Evolutionary conservation across 2,113 vertebrate species (phyloP), one percentile per base, ranked within the genome.

Genomic region (Pseudonaja textilis): DNA sequence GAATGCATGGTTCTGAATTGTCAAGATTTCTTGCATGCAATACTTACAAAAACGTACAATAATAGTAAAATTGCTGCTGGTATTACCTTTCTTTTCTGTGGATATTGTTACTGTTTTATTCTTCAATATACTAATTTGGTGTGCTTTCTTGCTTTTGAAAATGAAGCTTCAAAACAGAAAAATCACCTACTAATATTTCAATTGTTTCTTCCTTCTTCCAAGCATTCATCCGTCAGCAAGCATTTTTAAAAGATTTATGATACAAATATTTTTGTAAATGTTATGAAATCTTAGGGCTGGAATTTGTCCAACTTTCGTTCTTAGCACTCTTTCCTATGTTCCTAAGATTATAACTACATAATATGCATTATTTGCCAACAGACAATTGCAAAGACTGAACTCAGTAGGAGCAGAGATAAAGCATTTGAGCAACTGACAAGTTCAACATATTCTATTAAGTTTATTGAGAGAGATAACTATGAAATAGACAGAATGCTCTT

Each of bases 401-500:
- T 97, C 89, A 11, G 2, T 87, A 1, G 52, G 1, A 90, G 91
- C n/a, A 93, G 94, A 69, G 87, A 89, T 11, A 18, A 57, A 29
- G 95, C 95, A 69, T 39, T 88, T 4, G 0, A 20, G 0, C 96
- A 94, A 50, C 0, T 88, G 85, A 91, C 92, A 93, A 39, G 0
- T 3, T 96, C 95, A 11, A 95, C 96, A 39, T 93, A 94, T 91
- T 81, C 12, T 42, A n/a, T 97, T 50, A 97, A 95, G 95, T 91
- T 93, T 39, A 94, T 96, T 14, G 98, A 98, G 94, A 94, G 91
- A 94, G 95, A 95, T 93, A 94, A 97, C 91, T 98, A 97, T 45
- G 94, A 96, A 93, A 8, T 95, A 18, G 95, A 96, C 85, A 91
- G 97, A 88, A 97, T 95, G 91, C 34, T 90, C 34, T 95, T 97